Evolutionary conservation across 2,113 vertebrate genomes (phyloP).

Genomic region (Athene cunicularia): DNA sequence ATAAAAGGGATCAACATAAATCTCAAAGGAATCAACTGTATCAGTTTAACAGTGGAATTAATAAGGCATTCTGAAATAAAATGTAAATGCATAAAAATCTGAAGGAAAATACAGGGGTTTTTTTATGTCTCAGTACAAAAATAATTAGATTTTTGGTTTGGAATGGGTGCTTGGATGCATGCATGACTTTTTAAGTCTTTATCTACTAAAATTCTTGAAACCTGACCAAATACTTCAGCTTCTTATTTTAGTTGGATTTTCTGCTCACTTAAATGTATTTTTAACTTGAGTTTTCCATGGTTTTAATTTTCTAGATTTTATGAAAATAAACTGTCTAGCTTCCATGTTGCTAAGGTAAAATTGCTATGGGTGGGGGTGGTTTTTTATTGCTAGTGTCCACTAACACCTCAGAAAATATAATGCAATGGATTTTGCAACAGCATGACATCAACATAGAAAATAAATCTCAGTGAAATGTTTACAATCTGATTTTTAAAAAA

Average conservation of each 20-base stretch:
- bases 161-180: neutral
- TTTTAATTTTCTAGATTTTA: neutral
- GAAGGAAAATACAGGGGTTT: rapidly evolving
- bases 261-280: neutral
- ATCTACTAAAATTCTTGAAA: neutral
- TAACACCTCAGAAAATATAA: neutral
- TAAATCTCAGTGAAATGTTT: neutral
- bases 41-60: neutral
- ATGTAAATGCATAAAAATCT: neutral
- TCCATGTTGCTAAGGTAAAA: neutral
- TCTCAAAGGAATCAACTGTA: neutral
- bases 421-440: neutral
- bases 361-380: neutral
- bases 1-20: neutral
- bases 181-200: neutral
- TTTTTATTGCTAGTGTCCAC: neutral
- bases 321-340: neutral
- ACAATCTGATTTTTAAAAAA: neutral
- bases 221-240: neutral
- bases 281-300: neutral
- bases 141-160: rapidly evolving
- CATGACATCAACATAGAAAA: neutral
- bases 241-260: neutral
- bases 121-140: neutral
- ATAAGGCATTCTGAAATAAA: neutral